Evolutionary conservation across 37 sponge, comb jelly and placozoan species (phyloP).

Genomic region (Beroe ovata): DNA sequence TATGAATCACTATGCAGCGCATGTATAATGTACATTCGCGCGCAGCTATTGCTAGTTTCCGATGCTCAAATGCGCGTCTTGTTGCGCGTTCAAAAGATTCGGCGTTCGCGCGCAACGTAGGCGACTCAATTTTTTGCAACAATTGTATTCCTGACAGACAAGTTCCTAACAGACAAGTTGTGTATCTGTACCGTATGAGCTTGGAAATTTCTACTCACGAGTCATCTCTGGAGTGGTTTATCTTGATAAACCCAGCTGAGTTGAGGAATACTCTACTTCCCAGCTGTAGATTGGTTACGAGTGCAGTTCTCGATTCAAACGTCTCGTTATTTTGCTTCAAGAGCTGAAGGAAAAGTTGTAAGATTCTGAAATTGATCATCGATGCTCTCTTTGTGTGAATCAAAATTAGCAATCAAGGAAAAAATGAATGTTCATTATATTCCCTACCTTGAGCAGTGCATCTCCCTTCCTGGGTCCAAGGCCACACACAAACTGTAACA

Average conservation of each 20-base stretch:
- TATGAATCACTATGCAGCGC: too few relatives aligned
- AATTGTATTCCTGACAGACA: too few relatives aligned
- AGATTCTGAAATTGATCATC: background rate
- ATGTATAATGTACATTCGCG: too few relatives aligned
- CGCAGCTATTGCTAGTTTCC: constrained; percentile 56
- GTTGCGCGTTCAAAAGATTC: background rate
- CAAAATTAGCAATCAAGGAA: too few relatives aligned
- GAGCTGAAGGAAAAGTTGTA: constrained; percentile 68
- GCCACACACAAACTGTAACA: constrained; percentile 86
- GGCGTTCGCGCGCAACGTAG: constrained; percentile 24
- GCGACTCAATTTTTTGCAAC: too few relatives aligned
- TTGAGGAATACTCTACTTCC: constrained; percentile 93
- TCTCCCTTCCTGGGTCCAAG: constrained; percentile 93
- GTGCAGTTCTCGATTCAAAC: constrained; percentile 85
- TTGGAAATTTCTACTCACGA: too few relatives aligned
- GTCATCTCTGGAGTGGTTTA: constrained; percentile 74
- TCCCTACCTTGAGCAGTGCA: constrained; percentile 79
- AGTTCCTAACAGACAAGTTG: too few relatives aligned
- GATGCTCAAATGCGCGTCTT: background rate
- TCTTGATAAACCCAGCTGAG: constrained; percentile 89
- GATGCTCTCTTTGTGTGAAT: too few relatives aligned
- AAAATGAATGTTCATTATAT: background rate
- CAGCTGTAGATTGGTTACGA: constrained; percentile 85
- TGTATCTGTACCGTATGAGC: too few relatives aligned
- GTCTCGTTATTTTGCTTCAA: constrained; percentile 79